Evolutionary conservation across 2,113 vertebrate species (phyloP).

Genomic region (Lepisosteus oculatus): DNA sequence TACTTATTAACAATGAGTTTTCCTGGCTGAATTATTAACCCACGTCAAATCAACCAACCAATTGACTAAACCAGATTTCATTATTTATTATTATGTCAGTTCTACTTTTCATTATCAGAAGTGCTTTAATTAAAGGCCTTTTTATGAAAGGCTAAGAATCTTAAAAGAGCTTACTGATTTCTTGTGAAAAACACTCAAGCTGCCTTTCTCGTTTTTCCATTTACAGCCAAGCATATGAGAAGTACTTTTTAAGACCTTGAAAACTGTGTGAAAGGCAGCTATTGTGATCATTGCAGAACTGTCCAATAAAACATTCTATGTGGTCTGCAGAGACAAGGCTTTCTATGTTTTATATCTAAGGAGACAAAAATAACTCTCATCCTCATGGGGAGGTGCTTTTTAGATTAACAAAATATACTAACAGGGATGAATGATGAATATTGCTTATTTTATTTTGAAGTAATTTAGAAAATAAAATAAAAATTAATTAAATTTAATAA

Average conservation of each 20-base stretch:
- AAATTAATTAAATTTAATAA: too few species aligned
- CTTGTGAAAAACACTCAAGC: constrained; percentile 4
- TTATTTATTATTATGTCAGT: neutral
- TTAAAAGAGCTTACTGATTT: constrained; percentile 6
- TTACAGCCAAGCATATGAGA: neutral
- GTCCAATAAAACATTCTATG: neutral
- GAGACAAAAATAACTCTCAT: too few species aligned
- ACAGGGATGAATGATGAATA: too few species aligned
- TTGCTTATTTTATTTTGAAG: too few species aligned
- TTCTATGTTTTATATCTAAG: too few species aligned
- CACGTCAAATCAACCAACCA: too few species aligned
- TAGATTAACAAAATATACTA: too few species aligned
- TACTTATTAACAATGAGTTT: too few species aligned
- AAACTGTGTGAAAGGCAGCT: neutral
- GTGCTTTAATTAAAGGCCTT: constrained; percentile 1
- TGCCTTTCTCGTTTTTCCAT: neutral
- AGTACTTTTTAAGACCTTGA: constrained; percentile 7
- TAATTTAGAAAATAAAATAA: too few species aligned
- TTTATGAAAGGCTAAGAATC: constrained; percentile 3
- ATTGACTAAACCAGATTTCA: too few species aligned
- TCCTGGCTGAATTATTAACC: too few species aligned
- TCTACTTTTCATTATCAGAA: neutral
- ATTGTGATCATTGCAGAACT: neutral
- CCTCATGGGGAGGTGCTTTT: too few species aligned
- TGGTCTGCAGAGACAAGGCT: neutral